phyloP scores from a whole-genome alignment of 2,888 invertebrate species.

The Drosophila pseudotalamancana region DNA sequence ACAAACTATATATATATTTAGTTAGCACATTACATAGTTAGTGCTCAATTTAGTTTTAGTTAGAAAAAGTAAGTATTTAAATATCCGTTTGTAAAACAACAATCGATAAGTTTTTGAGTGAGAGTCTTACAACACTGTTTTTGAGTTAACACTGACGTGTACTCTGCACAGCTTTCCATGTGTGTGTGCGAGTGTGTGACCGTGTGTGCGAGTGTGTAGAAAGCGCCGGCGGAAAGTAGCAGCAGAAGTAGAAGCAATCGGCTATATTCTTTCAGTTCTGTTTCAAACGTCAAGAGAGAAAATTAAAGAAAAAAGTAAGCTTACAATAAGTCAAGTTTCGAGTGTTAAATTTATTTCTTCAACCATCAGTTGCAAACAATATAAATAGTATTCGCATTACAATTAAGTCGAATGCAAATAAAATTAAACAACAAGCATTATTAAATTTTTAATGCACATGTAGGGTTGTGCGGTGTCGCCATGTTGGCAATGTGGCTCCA shows the following conservation, averaged over 20 bases:
- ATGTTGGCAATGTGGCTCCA: constrained; percentile 63
- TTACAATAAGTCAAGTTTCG: constrained; percentile 28
- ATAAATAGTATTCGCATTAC: neutral
- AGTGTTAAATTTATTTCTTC: constrained; percentile 51
- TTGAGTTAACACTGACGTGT: constrained; percentile 65
- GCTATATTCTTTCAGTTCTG: constrained; percentile 58
- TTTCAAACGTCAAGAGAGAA: constrained; percentile 57
- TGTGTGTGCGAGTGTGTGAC: constrained; percentile 12
- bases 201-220: constrained; percentile 37
- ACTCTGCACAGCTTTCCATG: constrained; percentile 34
- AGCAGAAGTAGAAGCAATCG: constrained; percentile 27
- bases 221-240: constrained; percentile 61
- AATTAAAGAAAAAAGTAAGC: constrained; percentile 17
- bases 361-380: neutral
- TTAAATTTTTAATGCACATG: constrained; percentile 25
- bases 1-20: constrained; percentile 32
- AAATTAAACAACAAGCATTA: neutral
- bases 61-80: constrained; percentile 73
- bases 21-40: constrained; percentile 27
- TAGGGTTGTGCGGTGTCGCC: constrained; percentile 50
- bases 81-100: constrained; percentile 22
- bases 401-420: constrained; percentile 4
- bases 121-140: constrained; percentile 55
- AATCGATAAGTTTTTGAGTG: constrained; percentile 35
- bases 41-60: constrained; percentile 48